Evolutionary conservation across 2,797 vertebrate genomes (phyloP), one percentile per base, ranked within the genome.

Genomic region (Hydrophis major): DNA sequence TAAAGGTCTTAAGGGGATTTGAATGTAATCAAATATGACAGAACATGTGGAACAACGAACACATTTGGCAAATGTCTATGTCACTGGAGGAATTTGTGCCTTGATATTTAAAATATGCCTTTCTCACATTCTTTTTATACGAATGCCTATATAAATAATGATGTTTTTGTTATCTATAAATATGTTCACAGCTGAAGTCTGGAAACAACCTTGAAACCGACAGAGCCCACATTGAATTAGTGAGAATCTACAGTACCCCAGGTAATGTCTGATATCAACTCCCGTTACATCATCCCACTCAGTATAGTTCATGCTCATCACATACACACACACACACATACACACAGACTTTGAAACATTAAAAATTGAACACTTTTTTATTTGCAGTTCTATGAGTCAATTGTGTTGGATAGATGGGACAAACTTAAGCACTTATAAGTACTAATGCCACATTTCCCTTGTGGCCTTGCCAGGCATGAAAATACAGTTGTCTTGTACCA

Each of bases 21-120:
- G 66, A 96, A 13, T 83, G 57, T 93, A 95, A 97, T 95, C 57
- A 94, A 95, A 95, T 95, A 91, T 0, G 87, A 96, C 87, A 94
- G 93, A 94, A 94, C 13, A 96, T 95, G 96, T 94, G 94, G 63
- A 89, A 93, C 91, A 95, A 32, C 0, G 28, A 93, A 25, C 92
- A 86, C 53, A 57, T 74, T 83, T 96, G 95, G 89, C 94, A 94
- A 89, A n/a, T 88, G 53, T 92, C 91, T 89, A 92, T 47, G 27
- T 88, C 18, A 90, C 42, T 37, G 86, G 66, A 91, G 87, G 6
- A 92, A 60, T 53, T 32, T 20, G n/a, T 93, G 91, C 63, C 74
- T 95, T 86, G 94, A 92, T 94, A 95, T 96, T 94, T 91, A 88
- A 92, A 94, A 47, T 11, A 90, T 6, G 56, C 18, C 18, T 89